phyloP scores from a whole-genome alignment of 2,113 vertebrate species.

The Opisthocomus hoazin region DNA sequence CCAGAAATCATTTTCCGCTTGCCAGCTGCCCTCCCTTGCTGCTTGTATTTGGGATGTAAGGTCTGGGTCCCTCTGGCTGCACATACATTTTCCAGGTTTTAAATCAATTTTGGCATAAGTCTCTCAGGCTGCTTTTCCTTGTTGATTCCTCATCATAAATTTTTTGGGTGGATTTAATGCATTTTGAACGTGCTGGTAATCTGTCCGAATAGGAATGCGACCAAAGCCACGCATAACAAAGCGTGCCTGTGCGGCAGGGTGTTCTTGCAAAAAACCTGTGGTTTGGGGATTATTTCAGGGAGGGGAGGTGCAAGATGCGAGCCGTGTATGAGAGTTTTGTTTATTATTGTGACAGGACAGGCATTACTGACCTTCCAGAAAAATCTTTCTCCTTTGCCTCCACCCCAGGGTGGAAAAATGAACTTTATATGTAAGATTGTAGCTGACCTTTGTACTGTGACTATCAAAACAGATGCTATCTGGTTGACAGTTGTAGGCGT shows the following conservation, averaged over 20 bases:
- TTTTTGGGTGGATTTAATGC: not conserved
- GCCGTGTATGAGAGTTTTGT: not conserved
- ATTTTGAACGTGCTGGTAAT: not conserved
- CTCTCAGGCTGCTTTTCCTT: not conserved
- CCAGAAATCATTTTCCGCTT: not conserved
- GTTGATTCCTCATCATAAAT: not conserved
- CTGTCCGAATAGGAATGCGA: not conserved
- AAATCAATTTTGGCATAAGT: not conserved
- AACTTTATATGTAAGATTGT: not conserved
- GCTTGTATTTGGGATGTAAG: not conserved
- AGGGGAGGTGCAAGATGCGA: not conserved
- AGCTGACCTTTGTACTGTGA: not conserved
- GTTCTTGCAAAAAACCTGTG: slow-evolving; percentile 8
- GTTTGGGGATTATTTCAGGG: slow-evolving; percentile 9
- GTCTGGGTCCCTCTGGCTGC: not conserved
- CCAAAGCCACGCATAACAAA: not conserved
- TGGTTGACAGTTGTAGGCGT: not conserved
- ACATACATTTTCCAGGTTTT: not conserved
- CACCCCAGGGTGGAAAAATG: not conserved
- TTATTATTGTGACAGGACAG: not conserved
- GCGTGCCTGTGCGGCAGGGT: not conserved
- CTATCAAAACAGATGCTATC: not conserved
- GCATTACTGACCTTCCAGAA: not conserved
- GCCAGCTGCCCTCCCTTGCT: not conserved
- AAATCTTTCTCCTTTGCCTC: not conserved